phyloP scores from a whole-genome alignment of 2,797 vertebrate species.

The Thalassophryne amazonica region DNA sequence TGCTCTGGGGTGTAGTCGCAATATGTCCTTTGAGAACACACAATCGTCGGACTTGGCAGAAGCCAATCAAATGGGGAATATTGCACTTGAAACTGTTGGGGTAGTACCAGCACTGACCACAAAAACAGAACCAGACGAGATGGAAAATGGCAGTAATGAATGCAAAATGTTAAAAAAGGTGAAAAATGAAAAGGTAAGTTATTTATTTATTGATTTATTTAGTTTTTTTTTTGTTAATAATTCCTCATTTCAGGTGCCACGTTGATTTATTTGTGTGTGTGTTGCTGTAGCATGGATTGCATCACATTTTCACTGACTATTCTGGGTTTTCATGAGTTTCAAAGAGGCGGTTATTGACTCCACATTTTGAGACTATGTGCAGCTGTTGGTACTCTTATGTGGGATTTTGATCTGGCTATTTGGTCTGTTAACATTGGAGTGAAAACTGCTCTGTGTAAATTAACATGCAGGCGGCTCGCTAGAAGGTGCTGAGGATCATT shows the following conservation, averaged over 20 bases:
- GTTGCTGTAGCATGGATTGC: neutral
- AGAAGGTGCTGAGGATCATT: neutral
- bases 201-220: neutral
- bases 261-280: neutral
- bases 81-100: slow-evolving; percentile 93
- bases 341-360: neutral
- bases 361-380: neutral
- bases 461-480: no score
- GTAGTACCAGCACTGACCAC: slow-evolving; percentile 89
- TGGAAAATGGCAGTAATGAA: slow-evolving; percentile 84
- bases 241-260: neutral
- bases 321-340: neutral
- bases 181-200: slow-evolving; percentile 96
- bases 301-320: neutral
- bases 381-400: neutral
- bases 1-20: slow-evolving; percentile 85
- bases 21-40: slow-evolving; percentile 85
- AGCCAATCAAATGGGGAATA: slow-evolving; percentile 93
- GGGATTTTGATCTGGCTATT: neutral
- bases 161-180: slow-evolving; percentile 94
- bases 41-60: slow-evolving; percentile 86
- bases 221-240: no score
- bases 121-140: slow-evolving; percentile 93
- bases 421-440: neutral
- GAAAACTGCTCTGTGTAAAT: neutral